These are phyloP conservation scores for Lepidiolamprologus cunningtoni DNA, from an alignment of 2,113 vertebrate species.

Conservation along the genomic window DNA sequence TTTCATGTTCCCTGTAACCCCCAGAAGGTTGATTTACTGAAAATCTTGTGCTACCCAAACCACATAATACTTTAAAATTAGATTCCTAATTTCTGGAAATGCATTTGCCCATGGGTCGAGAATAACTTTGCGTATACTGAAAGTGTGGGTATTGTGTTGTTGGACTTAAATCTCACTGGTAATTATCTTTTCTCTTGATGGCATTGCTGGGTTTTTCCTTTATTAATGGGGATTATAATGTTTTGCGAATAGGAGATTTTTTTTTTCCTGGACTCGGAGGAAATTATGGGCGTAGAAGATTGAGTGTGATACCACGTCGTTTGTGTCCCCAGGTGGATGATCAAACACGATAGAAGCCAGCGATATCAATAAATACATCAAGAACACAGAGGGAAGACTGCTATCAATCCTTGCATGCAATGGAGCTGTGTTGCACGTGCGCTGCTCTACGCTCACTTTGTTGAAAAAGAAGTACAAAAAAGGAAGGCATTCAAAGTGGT, in stretches of 20 bases:
- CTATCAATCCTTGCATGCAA: conserved; percentile 3
- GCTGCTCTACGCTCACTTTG: background rate
- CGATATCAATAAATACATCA: background rate
- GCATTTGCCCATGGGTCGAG: background rate
- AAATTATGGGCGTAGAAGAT: conserved; percentile 34
- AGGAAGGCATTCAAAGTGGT: background rate
- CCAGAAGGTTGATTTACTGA: background rate
- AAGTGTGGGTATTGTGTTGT: conserved; percentile 6
- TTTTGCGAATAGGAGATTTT: conserved; percentile 1
- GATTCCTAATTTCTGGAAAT: conserved; percentile 14
- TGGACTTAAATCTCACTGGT: conserved; percentile 38
- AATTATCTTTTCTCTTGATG: conserved; percentile 49
- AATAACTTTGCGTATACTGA: background rate
- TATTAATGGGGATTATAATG: conserved; percentile 51
- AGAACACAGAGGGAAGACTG: background rate
- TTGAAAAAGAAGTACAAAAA: conserved; percentile 1
- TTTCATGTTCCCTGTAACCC: background rate
- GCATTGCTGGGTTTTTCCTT: conserved; percentile 33
- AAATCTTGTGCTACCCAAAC: background rate
- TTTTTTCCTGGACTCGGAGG: conserved; percentile 2
- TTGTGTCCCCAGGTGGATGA: conserved; percentile 6
- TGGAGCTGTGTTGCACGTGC: background rate
- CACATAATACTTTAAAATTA: conserved; percentile 17
- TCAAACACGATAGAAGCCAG: background rate
- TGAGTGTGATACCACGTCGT: background rate